Evolutionary conservation across 2,888 invertebrate species (phyloP).

Genomic region (Torymus texanus): DNA sequence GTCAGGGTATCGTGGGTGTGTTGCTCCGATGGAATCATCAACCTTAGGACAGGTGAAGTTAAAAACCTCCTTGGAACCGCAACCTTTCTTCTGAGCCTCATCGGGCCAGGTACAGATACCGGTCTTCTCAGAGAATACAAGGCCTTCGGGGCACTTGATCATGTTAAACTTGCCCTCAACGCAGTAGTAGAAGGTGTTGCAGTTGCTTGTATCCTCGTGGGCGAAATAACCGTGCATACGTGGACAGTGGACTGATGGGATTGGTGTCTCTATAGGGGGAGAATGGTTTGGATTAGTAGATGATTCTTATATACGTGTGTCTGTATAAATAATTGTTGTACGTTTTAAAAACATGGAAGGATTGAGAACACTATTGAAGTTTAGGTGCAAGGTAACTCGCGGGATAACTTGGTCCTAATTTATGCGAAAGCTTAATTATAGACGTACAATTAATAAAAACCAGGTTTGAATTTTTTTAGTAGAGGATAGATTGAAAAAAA

Average conservation of each 20-base stretch:
- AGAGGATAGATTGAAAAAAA: too few species aligned
- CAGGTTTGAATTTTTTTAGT: too few species aligned
- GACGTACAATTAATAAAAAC: too few species aligned
- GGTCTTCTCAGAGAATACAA: constrained; percentile 91
- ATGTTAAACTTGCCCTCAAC: constrained; percentile 92
- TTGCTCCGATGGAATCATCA: constrained; percentile 82
- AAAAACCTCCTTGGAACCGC: constrained; percentile 90
- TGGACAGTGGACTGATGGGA: constrained; percentile 84
- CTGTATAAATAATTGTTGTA: background rate
- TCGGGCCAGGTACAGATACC: constrained; percentile 96
- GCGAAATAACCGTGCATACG: constrained; percentile 92
- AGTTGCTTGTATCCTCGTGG: constrained; percentile 85
- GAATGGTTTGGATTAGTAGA: background rate
- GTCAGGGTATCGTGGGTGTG: constrained; percentile 91
- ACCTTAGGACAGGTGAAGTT: constrained; percentile 89
- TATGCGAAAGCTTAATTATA: too few species aligned
- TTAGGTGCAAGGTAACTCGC: too few species aligned
- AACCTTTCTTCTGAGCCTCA: constrained; percentile 91
- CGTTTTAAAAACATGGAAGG: too few species aligned
- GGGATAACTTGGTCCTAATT: too few species aligned
- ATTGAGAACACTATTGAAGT: too few species aligned
- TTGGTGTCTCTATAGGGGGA: constrained; percentile 76
- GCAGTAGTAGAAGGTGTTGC: constrained; percentile 92
- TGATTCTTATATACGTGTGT: background rate
- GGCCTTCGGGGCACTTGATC: constrained; percentile 90